These are phyloP conservation scores for Drosophila watanabei DNA, from an alignment of 1,140 invertebrate species.

Conservation along the genomic window DNA sequence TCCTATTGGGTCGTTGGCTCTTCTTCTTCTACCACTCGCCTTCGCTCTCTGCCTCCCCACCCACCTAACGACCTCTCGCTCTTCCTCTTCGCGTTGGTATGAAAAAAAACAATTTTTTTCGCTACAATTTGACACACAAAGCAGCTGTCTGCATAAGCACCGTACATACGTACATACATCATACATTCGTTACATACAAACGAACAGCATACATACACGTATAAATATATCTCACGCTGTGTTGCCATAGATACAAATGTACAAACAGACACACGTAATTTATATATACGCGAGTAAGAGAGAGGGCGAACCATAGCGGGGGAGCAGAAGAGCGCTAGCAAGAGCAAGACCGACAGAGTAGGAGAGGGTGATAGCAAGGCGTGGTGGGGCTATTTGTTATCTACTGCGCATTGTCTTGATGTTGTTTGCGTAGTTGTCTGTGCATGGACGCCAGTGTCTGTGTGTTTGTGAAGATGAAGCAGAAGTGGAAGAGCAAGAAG, in stretches of 20 bases:
- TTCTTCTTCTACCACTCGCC: constrained; percentile 14
- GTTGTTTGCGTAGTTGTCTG: constrained; percentile 80
- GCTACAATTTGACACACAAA: constrained; percentile 69
- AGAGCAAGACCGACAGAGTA: constrained; percentile 21
- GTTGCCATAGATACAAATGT: constrained; percentile 69
- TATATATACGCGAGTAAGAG: constrained; percentile 19
- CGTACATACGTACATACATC: constrained; percentile 30
- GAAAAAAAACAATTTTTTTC: constrained; percentile 48
- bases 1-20: constrained; percentile 34
- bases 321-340: constrained; percentile 26
- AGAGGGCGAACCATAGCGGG: constrained; percentile 2
- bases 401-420: constrained; percentile 82
- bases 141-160: constrained; percentile 63
- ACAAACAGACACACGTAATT: constrained; percentile 41
- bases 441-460: constrained; percentile 34
- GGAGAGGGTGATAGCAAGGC: constrained; percentile 15
- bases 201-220: constrained; percentile 5
- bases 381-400: constrained; percentile 62
- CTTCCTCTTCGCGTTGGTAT: constrained; percentile 39
- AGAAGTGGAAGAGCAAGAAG: constrained; percentile 64
- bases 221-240: constrained; percentile 72
- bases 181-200: constrained; percentile 19
- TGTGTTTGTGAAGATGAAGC: constrained; percentile 64
- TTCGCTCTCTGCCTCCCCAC: constrained; percentile 10
- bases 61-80: constrained; percentile 17